Percentiles rank a stretch among this genome's conserved stretches.
These are phyloP conservation scores for Condylura cristata DNA, from an alignment of 2,113 vertebrate species.

Conservation along the genomic window DNA sequence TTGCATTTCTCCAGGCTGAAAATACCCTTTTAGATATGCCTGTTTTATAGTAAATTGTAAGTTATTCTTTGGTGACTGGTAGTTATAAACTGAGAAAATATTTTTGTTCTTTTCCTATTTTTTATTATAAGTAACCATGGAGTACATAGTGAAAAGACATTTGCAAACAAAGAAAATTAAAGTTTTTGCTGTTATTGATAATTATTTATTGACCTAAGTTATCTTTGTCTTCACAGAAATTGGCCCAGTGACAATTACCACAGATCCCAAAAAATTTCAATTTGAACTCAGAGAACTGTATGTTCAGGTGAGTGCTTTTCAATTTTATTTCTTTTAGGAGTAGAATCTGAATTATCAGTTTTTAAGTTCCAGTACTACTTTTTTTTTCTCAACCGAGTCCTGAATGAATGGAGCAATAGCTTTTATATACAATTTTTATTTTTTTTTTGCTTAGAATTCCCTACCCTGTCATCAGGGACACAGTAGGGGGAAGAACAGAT, in stretches of 20 bases:
- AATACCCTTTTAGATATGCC: not conserved
- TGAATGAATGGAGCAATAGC: not conserved
- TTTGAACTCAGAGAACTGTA: conserved; percentile 97
- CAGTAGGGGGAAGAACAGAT: no score
- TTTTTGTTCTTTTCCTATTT: conserved; percentile 1
- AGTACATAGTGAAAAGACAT: not conserved
- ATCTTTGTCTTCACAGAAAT: conserved; percentile 90
- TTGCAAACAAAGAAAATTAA: not conserved
- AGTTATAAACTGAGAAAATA: not conserved
- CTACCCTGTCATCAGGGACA: no score
- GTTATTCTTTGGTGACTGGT: not conserved
- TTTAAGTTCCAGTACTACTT: not conserved
- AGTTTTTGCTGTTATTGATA: not conserved
- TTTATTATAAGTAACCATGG: not conserved
- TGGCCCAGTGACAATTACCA: conserved; percentile 98
- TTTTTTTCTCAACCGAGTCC: not conserved
- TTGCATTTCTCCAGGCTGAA: not conserved
- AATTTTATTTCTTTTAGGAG: not conserved
- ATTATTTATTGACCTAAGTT: not conserved
- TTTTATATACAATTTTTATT: not conserved
- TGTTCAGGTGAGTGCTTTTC: conserved; percentile 92
- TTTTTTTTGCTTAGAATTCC: no score
- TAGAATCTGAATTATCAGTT: not conserved
- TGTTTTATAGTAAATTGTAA: not conserved
- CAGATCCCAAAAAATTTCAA: conserved; percentile 99